A percentile compares a stretch with the other conserved stretches of the same genome.
Evolutionary conservation across 2,888 invertebrate genomes (phyloP).

Genomic region (Athalia rosae): DNA sequence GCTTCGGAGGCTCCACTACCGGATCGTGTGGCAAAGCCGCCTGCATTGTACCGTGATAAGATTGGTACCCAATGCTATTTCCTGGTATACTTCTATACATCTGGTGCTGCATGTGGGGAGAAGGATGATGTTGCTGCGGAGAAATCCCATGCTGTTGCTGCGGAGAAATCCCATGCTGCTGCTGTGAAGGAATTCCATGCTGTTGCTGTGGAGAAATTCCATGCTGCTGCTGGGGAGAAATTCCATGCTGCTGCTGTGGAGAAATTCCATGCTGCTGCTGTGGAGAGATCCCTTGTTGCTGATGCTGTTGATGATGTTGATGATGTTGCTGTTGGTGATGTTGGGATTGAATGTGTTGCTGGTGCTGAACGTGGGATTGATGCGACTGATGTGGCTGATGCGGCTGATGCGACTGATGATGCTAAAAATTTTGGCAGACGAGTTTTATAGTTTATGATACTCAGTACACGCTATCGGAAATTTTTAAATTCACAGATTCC

Average conservation of each 20-base stretch:
- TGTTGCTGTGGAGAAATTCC: constrained; percentile 49
- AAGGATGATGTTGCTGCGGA: constrained; percentile 36
- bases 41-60: constrained; percentile 51
- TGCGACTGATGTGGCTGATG: too few relatives aligned
- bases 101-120: constrained; percentile 47
- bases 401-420: constrained; percentile 49
- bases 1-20: constrained; percentile 63
- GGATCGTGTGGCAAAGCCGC: constrained; percentile 53
- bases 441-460: not conserved
- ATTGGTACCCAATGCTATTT: constrained; percentile 61
- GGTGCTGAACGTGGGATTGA: constrained; percentile 53
- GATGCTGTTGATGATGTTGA: constrained; percentile 7
- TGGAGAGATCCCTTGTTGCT: constrained; percentile 47
- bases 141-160: constrained; percentile 37
- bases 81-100: constrained; percentile 58
- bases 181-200: constrained; percentile 54
- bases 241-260: constrained; percentile 1
- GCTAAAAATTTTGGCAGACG: constrained; percentile 40
- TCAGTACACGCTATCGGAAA: not conserved
- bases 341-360: constrained; percentile 73
- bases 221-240: constrained; percentile 51
- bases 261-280: constrained; percentile 43
- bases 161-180: constrained; percentile 45
- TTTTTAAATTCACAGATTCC: not conserved
- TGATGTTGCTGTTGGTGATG: constrained; percentile 30